A percentile compares a stretch with the other conserved stretches of the same genome.
phyloP scores from a whole-genome alignment of 2,113 vertebrate genomes.

The Zosterops hypoxanthus region DNA sequence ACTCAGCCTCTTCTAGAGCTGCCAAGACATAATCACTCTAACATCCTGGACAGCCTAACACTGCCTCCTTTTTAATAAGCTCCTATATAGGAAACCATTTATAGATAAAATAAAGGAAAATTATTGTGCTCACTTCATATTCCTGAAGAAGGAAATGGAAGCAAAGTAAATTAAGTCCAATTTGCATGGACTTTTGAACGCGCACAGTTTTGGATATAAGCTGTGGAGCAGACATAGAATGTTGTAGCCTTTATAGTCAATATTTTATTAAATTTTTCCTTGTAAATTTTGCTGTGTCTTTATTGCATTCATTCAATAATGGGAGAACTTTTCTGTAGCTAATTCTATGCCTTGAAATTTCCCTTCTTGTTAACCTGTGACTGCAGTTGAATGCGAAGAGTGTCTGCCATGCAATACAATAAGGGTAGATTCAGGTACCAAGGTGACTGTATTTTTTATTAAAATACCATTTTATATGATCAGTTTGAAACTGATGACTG shows the following conservation, averaged over 20 bases:
- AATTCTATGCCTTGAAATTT: conserved; percentile 66
- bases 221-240: conserved; percentile 31
- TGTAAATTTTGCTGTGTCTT: conserved; percentile 55
- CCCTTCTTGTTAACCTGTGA: conserved; percentile 58
- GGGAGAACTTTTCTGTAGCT: conserved; percentile 55
- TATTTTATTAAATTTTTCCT: conserved; percentile 69
- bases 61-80: conserved; percentile 33
- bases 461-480: conserved; percentile 67
- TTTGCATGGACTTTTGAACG: conserved; percentile 39
- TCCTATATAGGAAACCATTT: conserved; percentile 32
- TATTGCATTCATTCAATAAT: conserved; percentile 61
- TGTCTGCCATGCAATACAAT: conserved; percentile 50
- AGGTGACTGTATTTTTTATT: conserved; percentile 63
- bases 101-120: conserved; percentile 48
- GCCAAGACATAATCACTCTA: conserved; percentile 22
- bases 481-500: conserved; percentile 63
- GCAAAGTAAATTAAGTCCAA: conserved; percentile 42
- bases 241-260: conserved; percentile 42
- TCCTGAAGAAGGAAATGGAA: conserved; percentile 29
- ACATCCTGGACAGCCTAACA: conserved; percentile 11
- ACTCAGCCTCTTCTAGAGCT: not conserved
- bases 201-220: not conserved
- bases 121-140: conserved; percentile 14
- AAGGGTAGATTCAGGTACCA: conserved; percentile 30
- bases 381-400: not conserved